Evolutionary conservation across 1,140 invertebrate genomes (phyloP).

Genomic region (Temnothorax nylanderi): DNA sequence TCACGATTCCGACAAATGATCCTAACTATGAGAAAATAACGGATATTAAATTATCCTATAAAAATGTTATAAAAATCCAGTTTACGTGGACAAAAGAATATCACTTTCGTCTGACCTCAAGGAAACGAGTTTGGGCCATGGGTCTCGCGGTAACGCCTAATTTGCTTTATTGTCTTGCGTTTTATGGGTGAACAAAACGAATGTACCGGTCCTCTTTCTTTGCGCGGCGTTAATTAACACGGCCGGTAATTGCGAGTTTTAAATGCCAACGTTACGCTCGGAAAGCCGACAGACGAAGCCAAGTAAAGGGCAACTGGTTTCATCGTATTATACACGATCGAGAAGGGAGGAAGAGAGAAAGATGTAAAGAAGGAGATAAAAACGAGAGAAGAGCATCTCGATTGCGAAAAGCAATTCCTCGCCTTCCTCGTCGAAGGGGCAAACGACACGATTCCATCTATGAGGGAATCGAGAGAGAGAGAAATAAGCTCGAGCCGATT

Average conservation of each 20-base stretch:
- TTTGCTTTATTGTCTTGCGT: neutral
- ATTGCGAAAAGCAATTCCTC: constrained; percentile 61
- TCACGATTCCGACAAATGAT: neutral
- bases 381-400: neutral
- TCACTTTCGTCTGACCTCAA: constrained; percentile 29
- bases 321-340: constrained; percentile 42
- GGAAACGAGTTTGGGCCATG: constrained; percentile 3
- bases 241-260: constrained; percentile 60
- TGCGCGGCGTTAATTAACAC: constrained; percentile 29
- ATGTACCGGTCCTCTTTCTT: neutral
- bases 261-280: constrained; percentile 71
- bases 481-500: constrained; percentile 7
- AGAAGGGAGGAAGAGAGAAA: neutral
- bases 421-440: constrained; percentile 1
- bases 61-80: constrained; percentile 23
- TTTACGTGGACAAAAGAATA: neutral
- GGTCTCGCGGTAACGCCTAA: neutral
- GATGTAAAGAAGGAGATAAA: neutral
- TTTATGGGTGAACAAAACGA: constrained; percentile 3
- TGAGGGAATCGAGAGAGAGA: neutral
- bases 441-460: neutral
- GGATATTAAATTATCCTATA: constrained; percentile 9
- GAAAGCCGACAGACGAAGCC: constrained; percentile 50
- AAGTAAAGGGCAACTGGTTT: constrained; percentile 82
- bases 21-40: constrained; percentile 19